phyloP scores from a whole-genome alignment of 2,113 vertebrate species.

The Pyxicephalus adspersus region DNA sequence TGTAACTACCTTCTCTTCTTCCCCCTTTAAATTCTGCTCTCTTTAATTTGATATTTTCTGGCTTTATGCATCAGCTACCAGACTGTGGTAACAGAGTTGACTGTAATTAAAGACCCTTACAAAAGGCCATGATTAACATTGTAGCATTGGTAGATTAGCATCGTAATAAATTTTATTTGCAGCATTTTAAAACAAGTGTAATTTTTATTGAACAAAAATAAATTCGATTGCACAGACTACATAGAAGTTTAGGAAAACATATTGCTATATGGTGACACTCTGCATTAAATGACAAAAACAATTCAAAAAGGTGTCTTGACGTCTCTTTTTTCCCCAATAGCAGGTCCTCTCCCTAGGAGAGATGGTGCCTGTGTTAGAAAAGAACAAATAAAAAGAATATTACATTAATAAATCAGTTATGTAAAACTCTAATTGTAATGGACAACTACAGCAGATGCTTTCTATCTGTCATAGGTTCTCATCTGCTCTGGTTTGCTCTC shows the following conservation, averaged over 20 bases:
- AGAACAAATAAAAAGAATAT: neutral
- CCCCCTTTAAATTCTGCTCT: too few relatives aligned
- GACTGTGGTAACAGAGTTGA: too few relatives aligned
- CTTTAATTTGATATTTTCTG: too few relatives aligned
- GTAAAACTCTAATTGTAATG: too few relatives aligned
- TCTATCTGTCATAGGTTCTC: too few relatives aligned
- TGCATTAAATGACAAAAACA: neutral
- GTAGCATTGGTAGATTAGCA: too few relatives aligned
- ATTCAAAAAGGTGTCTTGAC: neutral
- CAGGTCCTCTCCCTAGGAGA: constrained; percentile 43
- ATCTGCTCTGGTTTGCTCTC: too few relatives aligned
- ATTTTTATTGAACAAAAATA: neutral
- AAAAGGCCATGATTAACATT: neutral
- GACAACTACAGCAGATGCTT: too few relatives aligned
- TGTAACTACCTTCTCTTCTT: too few relatives aligned
- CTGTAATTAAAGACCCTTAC: too few relatives aligned
- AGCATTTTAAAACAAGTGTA: constrained; percentile 17
- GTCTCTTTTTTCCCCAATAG: neutral
- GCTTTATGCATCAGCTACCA: too few relatives aligned
- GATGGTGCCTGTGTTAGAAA: neutral
- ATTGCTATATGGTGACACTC: neutral
- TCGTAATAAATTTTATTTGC: constrained; percentile 12
- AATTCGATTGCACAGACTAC: neutral
- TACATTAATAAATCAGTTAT: too few relatives aligned
- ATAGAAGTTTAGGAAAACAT: neutral